Conservation (phyloP, 2,113 vertebrate genomes). For the Stictonetta naevosa region DNA sequence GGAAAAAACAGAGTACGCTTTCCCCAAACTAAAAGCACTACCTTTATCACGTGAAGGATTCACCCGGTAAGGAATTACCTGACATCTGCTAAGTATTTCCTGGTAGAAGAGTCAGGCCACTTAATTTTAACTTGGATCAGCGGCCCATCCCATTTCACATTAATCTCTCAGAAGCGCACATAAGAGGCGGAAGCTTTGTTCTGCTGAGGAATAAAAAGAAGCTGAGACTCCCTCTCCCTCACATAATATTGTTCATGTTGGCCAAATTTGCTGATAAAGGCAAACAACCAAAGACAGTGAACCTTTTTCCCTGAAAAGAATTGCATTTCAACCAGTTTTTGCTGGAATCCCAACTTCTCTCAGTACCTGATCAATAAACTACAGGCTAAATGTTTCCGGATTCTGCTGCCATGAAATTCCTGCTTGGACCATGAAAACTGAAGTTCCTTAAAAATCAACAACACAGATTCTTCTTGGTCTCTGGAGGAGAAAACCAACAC, state of each 20-base stretch:
- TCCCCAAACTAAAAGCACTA: not conserved
- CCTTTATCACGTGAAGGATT: not conserved
- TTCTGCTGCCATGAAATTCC: not conserved
- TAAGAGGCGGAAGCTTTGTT: not conserved
- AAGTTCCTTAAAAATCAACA: not conserved
- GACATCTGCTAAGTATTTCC: not conserved
- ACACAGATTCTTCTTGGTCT: not conserved
- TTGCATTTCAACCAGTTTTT: not conserved
- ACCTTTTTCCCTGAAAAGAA: not conserved
- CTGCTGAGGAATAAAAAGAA: not conserved
- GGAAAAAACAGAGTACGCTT: not conserved
- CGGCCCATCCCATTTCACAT: not conserved
- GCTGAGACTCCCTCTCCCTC: not conserved
- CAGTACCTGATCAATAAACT: not conserved
- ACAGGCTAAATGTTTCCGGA: not conserved
- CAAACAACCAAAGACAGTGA: not conserved
- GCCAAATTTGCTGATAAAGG: not conserved
- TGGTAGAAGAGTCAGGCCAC: not conserved
- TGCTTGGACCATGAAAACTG: not conserved
- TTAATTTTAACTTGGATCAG: not conserved
- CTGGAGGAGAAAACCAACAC: not conserved
- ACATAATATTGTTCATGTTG: not conserved
- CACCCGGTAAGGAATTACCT: not conserved
- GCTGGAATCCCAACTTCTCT: not conserved
- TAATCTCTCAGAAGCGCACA: not conserved